These are phyloP conservation scores for Oncorhynchus tshawytscha DNA, from an alignment of 2,113 vertebrate genomes.

Conservation along the genomic window DNA sequence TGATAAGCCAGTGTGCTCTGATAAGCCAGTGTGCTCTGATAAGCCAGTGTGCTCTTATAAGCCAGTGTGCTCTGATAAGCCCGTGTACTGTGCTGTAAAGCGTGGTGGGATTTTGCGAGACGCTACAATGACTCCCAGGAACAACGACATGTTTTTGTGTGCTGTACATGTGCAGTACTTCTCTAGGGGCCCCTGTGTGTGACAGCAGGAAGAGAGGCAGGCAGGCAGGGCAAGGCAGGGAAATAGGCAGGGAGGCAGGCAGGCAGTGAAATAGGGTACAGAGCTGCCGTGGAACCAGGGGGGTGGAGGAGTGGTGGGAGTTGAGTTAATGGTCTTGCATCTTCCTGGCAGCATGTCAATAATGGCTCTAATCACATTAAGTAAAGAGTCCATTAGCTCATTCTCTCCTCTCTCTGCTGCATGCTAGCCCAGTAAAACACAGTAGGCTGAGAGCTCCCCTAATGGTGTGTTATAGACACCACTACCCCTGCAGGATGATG, in stretches of 20 bases:
- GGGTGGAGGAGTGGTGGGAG: slow-evolving; percentile 63
- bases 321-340: slow-evolving; percentile 95
- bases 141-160: no score
- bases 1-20: neutral
- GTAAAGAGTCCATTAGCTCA: slow-evolving; percentile 96
- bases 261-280: slow-evolving; percentile 16
- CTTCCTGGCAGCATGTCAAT: slow-evolving; percentile 99
- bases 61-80: neutral
- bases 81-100: neutral
- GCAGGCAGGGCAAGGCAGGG: neutral
- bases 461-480: slow-evolving; percentile 63
- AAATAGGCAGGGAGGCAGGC: neutral
- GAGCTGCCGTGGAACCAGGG: slow-evolving; percentile 76
- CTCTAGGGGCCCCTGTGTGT: neutral
- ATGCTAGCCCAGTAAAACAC: slow-evolving; percentile 67
- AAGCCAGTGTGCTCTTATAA: neutral
- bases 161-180: neutral
- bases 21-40: neutral
- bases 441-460: slow-evolving; percentile 70
- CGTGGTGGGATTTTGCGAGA: neutral
- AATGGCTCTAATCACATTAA: slow-evolving; percentile 99
- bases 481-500: slow-evolving; percentile 14
- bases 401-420: slow-evolving; percentile 80
- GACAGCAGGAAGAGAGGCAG: neutral
- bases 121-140: neutral